Base-by-base conservation (phyloP, 1,140 invertebrate genomes). In the Drosophila nigromelanica region DNA sequence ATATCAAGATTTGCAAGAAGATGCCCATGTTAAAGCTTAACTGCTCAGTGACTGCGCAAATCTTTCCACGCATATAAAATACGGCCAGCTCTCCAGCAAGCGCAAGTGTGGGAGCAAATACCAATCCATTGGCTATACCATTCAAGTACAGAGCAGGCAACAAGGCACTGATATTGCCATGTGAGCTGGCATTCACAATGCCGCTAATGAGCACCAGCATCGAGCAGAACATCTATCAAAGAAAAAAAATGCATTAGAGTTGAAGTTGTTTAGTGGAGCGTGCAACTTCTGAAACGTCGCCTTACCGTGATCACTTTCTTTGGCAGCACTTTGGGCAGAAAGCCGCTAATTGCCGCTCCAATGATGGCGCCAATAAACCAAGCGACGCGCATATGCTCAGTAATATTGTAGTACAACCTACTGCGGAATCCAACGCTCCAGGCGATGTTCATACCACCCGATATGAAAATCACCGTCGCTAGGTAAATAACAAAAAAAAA, bases 361-460 rank as follows among this genome's bases (percentile, higher is more conserved):
- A 87, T 79, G 3, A 78, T 78, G 15, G 63, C 82, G 2, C 71
- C 82, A 35, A 86, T 78, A 33, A 86, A 86, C 82, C 82, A 86
- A 51, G 75, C 79, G 1, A 91, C 11, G 0, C 5, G 24, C 10
- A 80, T 40, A 15, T 89, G 73, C n/a, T 30, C 14, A n/a, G 4
- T 40, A 11, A 52, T 0, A 0, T 0, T 0, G 10, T 60, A 18
- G 4, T 4, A 6, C 0, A 27, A 4, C 0, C 0, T 6, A 15
- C 21, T 70, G 12, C 55, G 70, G 43, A 87, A 81, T 21, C 81
- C 81, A 42, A 71, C 24, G 39, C 76, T 66, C 76, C 81, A 90
- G 42, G 89, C 89, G 0, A 86, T 70, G 50, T 79, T 82, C 78
- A 86, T 64, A 24, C 82, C 82, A 27, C 82, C 82, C 8, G 82